Evolutionary conservation across 2,797 vertebrate genomes (phyloP), one percentile per base, ranked within the genome.

Genomic region (Sebastiscus tertius): DNA sequence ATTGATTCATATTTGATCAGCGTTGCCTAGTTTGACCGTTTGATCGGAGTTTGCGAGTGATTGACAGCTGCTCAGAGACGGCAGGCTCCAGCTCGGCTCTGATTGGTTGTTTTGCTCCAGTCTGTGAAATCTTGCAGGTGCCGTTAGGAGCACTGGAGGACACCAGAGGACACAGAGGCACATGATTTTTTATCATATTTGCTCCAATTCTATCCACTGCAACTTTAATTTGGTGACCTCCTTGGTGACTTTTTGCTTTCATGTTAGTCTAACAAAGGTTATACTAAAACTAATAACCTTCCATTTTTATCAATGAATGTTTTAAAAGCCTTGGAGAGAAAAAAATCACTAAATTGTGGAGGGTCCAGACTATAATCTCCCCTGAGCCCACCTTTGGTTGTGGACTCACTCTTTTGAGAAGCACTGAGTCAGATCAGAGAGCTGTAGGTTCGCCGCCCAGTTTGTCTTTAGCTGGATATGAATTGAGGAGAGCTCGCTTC

Each of bases 381-480:
- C 60, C 55, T 63, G 70, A n/a, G 22, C 16, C 42, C 66, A 73
- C 67, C 78, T 75, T 65, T 20, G 61, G 22, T 36, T 73, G 62
- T 54, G 78, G 75, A 75, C 63, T 34, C 24, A 7, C 24, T 84
- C 87, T 73, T 86, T 87, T 62, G 72, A 85, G 78, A 79, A 13
- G 83, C 87, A 85, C 22, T 83, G 90, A 81, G 49, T 81, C 85
- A 81, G 77, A 91, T 92, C 86, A 92, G 88, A 91, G 88, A 55
- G 74, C 79, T 61, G 74, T 63, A 79, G 84, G 76, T 84, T 80
- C 85, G 75, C 88, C 81, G 76, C 89, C 82, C 82, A 83, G 77
- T 82, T 83, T 91, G 89, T 89, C 87, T 90, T 84, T 85, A 80
- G 71, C 86, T 72, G 49, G 78, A 82, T 88, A 88, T 90, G 91